Evolutionary conservation across 2,888 invertebrate genomes (phyloP).

Genomic region (Monochamus alternatus): DNA sequence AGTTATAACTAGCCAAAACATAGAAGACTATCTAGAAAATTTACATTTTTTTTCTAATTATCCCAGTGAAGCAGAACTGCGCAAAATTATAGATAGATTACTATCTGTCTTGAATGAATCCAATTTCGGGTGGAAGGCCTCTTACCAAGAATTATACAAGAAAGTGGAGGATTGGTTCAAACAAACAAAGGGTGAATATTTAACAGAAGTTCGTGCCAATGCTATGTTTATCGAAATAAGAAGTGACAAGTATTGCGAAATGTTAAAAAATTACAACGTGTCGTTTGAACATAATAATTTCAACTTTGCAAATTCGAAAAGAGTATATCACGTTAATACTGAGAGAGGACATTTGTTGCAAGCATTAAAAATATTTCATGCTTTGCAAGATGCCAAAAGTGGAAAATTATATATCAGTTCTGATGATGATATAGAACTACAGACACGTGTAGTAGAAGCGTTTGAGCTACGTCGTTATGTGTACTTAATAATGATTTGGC

Average conservation of each 20-base stretch:
- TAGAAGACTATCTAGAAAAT: not conserved
- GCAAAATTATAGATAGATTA: not conserved
- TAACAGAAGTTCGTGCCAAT: not conserved
- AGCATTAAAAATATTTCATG: not conserved
- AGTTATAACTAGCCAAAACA: not conserved
- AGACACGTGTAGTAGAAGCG: not conserved
- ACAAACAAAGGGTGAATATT: not conserved
- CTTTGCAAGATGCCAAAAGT: not conserved
- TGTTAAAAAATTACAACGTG: not conserved
- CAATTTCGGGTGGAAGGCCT: not conserved
- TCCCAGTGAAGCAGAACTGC: not conserved
- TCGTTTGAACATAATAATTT: not conserved
- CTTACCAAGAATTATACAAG: not conserved
- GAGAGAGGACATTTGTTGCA: not conserved
- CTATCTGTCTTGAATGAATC: not conserved
- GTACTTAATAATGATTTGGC: not conserved
- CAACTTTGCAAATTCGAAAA: not conserved
- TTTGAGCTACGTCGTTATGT: not conserved
- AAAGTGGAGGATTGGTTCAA: slow-evolving; percentile 3
- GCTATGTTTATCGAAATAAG: slow-evolving; percentile 4
- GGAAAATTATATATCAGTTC: not conserved
- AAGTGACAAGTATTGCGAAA: not conserved
- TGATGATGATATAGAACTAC: not conserved
- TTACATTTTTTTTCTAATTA: slow-evolving; percentile 3
- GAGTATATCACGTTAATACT: not conserved